Conservation (phyloP, 2,888 invertebrate species). For the Tricholauxania praeusta region DNA sequence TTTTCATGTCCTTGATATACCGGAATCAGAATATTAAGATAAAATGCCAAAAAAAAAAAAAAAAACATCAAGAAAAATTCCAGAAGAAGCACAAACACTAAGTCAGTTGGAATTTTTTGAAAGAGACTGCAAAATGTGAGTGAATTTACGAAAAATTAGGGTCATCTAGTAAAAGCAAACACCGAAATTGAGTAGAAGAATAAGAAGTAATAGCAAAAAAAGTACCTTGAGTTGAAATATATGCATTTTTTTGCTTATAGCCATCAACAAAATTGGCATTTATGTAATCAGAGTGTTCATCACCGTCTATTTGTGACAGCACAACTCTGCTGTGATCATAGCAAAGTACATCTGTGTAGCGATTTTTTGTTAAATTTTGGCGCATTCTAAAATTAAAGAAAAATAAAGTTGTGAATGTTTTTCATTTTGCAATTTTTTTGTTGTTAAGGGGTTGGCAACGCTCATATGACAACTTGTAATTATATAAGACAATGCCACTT, state of each 20-base stretch:
- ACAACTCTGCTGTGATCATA: constrained; percentile 95
- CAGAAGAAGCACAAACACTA: not conserved
- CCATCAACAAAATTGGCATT: constrained; percentile 99
- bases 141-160: too few species aligned
- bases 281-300: constrained; percentile 88
- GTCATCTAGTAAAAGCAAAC: too few species aligned
- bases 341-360: constrained; percentile 96
- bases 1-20: constrained; percentile 21
- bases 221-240: constrained; percentile 95
- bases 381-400: constrained; percentile 69
- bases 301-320: constrained; percentile 80
- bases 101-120: not conserved
- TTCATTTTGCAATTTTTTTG: not conserved
- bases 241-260: constrained; percentile 97
- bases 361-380: constrained; percentile 84
- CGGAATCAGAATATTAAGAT: not conserved
- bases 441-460: not conserved
- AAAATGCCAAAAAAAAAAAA: not conserved
- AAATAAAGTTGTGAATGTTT: constrained; percentile 24
- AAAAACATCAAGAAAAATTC: constrained; percentile 1
- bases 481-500: constrained; percentile 53
- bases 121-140: too few species aligned
- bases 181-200: too few species aligned
- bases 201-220: too few species aligned
- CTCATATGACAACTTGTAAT: not conserved